Conservation (phyloP, 2,113 vertebrate species). For the Brachionichthys hirsutus region DNA sequence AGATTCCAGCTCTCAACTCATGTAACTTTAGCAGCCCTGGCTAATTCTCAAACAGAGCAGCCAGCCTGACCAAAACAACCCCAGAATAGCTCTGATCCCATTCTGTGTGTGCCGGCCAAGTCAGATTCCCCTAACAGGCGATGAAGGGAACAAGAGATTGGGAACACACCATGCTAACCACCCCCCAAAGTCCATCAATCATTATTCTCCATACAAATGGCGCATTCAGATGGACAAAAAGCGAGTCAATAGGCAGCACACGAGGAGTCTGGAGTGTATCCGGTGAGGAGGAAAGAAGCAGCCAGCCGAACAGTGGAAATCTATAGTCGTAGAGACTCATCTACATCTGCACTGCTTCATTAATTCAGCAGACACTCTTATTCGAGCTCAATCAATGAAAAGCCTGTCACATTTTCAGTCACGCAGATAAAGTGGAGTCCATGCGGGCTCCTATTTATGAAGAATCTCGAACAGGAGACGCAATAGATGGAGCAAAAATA, state of each 20-base stretch:
- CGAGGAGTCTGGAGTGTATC: slow-evolving; percentile 73
- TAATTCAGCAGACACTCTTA: slow-evolving; percentile 63
- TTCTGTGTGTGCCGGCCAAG: slow-evolving; percentile 59
- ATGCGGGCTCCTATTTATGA: too few relatives aligned
- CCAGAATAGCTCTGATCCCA: slow-evolving; percentile 64
- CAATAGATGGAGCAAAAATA: slow-evolving; percentile 17
- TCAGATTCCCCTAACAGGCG: slow-evolving; percentile 57
- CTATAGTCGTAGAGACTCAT: slow-evolving; percentile 56
- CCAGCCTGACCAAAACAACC: slow-evolving; percentile 63
- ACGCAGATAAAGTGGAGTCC: slow-evolving; percentile 33
- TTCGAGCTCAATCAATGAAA: slow-evolving; percentile 51
- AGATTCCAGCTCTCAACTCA: slow-evolving; percentile 52
- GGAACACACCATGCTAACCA: slow-evolving; percentile 43
- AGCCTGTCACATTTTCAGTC: slow-evolving; percentile 43
- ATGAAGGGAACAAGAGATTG: slow-evolving; percentile 57
- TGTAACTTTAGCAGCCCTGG: slow-evolving; percentile 58
- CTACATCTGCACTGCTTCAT: slow-evolving; percentile 65
- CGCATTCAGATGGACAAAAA: slow-evolving; percentile 72
- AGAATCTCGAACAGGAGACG: slow-evolving; percentile 14
- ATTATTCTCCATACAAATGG: slow-evolving; percentile 72
- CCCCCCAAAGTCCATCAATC: slow-evolving; percentile 71
- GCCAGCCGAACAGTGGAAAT: slow-evolving; percentile 60
- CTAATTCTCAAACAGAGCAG: slow-evolving; percentile 36
- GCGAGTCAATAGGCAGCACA: slow-evolving; percentile 71
- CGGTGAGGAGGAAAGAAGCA: slow-evolving; percentile 60